Evolutionary conservation across 2,888 invertebrate genomes (phyloP), one percentile per base, ranked within the genome.

Genomic region (Acholoe squamosa): DNA sequence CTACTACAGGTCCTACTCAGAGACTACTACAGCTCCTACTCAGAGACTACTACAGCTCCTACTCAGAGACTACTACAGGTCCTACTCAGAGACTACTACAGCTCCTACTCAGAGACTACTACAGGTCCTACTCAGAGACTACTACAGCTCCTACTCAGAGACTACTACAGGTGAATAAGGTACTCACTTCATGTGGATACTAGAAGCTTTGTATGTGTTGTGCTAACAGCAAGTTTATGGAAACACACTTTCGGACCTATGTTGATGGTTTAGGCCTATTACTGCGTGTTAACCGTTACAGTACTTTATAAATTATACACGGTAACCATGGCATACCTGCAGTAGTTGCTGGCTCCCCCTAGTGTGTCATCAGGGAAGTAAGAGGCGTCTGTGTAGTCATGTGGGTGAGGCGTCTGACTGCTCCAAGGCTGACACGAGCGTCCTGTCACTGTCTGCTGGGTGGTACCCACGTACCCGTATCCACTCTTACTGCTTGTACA

Each of bases 391-490:
- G 84, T 84, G 31, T 28, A 90, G 43, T 14, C 33, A 43, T 90
- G 90, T n/a, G 10, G 7, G 51, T 90, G 90, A 0, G 90, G 90
- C 0, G 33, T 34, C 84, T 84, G 84, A 12, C 56, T 14, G 28
- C 25, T 84, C 90, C 90, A 90, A 3, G 34, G 5, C 86, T 90
- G 90, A 67, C 90, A 90, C 14, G 67, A n/a, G 52, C 34, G 76
- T n/a, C 84, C 84, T 22, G 54, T 31, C 12, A 22, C 28, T 12
- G 90, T 90, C 34, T 25, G 25, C 7, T n/a, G 25, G 16, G 7
- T 0, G 3, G 16, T 43, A 3, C 89, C 89, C 25, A 43, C 25
- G 77, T 89, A 89, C 7, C 33, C 67, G 31, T 22, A 12, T 0
- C 89, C 89, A 16, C 28, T 22, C 14, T 16, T 67, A 31, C 34